These are phyloP conservation scores for Torymus tubicola DNA, from an alignment of 2,888 invertebrate genomes.

Conservation along the genomic window DNA sequence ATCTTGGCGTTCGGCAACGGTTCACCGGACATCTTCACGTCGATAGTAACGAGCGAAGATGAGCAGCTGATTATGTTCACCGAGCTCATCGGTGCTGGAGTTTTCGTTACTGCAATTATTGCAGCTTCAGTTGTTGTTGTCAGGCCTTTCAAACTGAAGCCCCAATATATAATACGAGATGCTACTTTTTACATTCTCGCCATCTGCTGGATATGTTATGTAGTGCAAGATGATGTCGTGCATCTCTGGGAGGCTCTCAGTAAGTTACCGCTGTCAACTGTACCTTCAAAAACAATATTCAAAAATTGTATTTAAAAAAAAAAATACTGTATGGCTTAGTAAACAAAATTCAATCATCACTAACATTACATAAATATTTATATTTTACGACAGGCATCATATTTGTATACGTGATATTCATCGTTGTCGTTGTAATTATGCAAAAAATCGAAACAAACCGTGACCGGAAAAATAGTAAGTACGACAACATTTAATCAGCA, in stretches of 20 bases:
- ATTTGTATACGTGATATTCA: conserved; percentile 76
- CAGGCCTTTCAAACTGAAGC: conserved; percentile 77
- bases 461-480: conserved; percentile 32
- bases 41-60: conserved; percentile 78
- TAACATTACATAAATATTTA: neutral
- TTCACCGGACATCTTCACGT: conserved; percentile 83
- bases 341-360: neutral
- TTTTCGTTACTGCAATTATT: conserved; percentile 81
- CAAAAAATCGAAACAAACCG: conserved; percentile 60
- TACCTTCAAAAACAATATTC: no score
- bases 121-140: conserved; percentile 79
- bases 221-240: conserved; percentile 76
- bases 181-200: conserved; percentile 73
- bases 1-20: conserved; percentile 85
- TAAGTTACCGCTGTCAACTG: conserved; percentile 59
- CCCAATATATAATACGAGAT: conserved; percentile 69
- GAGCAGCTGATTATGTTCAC: conserved; percentile 74
- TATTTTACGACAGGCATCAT: conserved; percentile 72
- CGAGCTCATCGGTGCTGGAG: conserved; percentile 79
- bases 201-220: conserved; percentile 77
- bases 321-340: neutral
- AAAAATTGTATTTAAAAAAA: neutral
- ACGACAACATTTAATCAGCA: no score
- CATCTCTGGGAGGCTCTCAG: conserved; percentile 77
- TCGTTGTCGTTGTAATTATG: conserved; percentile 76